Evolutionary conservation across 2,888 invertebrate genomes (phyloP).

Genomic region (Meiosimyza decipiens): DNA sequence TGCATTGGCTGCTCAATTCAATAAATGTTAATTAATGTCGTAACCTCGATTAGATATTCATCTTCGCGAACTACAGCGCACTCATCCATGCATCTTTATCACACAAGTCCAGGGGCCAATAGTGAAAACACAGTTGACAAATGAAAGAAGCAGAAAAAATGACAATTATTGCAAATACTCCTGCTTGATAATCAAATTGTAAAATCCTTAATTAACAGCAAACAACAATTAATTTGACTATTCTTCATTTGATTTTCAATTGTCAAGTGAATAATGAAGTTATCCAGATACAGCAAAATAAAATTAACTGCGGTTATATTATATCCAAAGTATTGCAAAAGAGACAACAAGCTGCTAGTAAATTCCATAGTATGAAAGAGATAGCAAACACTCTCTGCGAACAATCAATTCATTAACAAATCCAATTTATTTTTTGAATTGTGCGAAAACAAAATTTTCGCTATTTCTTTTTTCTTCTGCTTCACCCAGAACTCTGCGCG

Average conservation of each 20-base stretch:
- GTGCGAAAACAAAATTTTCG: conserved; percentile 5
- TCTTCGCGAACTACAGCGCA: background rate
- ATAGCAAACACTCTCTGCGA: too few species aligned
- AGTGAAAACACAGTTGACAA: background rate
- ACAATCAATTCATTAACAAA: conserved; percentile 6
- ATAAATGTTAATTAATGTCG: conserved; percentile 39
- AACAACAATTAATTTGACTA: conserved; percentile 6
- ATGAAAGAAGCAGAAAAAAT: background rate
- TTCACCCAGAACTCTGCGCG: background rate
- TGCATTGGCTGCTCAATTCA: background rate
- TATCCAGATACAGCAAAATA: background rate
- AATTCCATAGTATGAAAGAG: too few species aligned
- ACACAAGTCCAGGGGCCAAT: background rate
- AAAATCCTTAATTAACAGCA: conserved; percentile 1
- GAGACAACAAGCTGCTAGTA: too few species aligned
- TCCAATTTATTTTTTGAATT: conserved; percentile 26
- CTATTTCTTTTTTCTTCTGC: background rate
- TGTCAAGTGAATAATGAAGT: conserved; percentile 5
- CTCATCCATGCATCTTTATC: conserved; percentile 3
- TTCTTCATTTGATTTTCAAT: background rate
- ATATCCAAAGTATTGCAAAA: too few species aligned
- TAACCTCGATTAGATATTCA: conserved; percentile 34
- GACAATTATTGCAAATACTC: background rate
- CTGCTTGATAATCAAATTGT: background rate
- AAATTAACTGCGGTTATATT: background rate